phyloP scores from a whole-genome alignment of 2,113 vertebrate species.

The Gulo gulo region DNA sequence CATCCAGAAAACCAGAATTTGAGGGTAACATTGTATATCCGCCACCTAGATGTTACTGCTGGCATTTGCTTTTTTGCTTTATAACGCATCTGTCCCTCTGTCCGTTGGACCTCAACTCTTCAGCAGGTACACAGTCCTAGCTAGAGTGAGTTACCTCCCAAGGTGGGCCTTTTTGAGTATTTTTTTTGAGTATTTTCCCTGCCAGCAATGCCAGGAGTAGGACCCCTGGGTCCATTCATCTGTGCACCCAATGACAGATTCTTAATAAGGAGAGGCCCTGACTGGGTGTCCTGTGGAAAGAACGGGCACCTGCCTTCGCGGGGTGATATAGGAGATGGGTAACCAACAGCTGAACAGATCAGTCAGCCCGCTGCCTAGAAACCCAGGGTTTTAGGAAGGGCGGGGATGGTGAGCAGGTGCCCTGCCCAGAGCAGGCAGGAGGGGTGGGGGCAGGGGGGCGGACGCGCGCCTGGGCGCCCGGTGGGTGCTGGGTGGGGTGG shows the following conservation, averaged over 20 bases:
- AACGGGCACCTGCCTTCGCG: neutral
- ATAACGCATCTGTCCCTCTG: too few species aligned
- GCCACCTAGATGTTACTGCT: neutral
- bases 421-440: neutral
- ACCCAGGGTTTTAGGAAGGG: neutral
- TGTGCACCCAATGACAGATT: neutral
- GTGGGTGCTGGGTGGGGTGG: neutral
- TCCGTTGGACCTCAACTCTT: neutral
- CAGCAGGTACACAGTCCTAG: neutral
- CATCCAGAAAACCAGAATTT: neutral
- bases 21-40: neutral
- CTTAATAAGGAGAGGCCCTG: neutral
- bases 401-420: neutral
- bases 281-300: neutral
- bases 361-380: neutral
- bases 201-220: neutral
- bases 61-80: neutral
- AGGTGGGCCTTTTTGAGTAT: neutral
- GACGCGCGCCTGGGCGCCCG: neutral
- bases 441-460: neutral
- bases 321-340: neutral
- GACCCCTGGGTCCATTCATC: neutral
- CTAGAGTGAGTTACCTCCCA: accelerated
- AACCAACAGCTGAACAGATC: neutral
- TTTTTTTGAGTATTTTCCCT: neutral